Percentiles rank a stretch among this genome's conserved stretches.
These are phyloP conservation scores for Phylloscopus trochilus DNA, from an alignment of 2,113 vertebrate genomes.

Conservation along the genomic window DNA sequence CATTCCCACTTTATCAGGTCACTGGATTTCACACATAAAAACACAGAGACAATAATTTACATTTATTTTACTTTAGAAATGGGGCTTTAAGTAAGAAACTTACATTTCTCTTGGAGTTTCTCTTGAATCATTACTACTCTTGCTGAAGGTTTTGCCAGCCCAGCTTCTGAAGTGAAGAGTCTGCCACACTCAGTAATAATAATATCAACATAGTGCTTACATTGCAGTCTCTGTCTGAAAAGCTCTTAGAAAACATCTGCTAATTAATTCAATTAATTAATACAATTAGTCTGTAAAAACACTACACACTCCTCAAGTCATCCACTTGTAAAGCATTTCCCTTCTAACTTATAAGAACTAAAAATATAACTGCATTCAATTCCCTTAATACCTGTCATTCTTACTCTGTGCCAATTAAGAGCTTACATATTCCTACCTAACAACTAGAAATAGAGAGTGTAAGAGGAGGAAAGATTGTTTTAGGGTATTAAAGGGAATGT, in stretches of 20 bases:
- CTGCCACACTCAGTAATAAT: not conserved
- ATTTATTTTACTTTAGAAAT: not conserved
- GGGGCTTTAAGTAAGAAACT: not conserved
- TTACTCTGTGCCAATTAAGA: conserved; percentile 41
- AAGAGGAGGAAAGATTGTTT: conserved; percentile 43
- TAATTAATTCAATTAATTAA: conserved; percentile 56
- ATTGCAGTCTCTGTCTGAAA: not conserved
- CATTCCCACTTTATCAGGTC: not conserved
- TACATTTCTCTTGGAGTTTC: not conserved
- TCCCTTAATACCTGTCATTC: conserved; percentile 49
- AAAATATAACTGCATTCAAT: not conserved
- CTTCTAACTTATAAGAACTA: conserved; percentile 7
- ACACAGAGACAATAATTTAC: not conserved
- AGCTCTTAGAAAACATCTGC: conserved; percentile 13
- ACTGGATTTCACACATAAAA: not conserved
- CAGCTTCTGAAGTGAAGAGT: not conserved
- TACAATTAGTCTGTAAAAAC: conserved; percentile 22
- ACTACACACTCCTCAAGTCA: not conserved
- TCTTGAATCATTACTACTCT: not conserved
- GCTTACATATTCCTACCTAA: conserved; percentile 20
- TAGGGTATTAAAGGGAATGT: conserved; percentile 55
- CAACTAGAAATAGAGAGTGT: not conserved
- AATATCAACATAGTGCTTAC: not conserved
- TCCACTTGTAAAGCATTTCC: not conserved
- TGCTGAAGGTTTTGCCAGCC: not conserved